phyloP scores from a whole-genome alignment of 1,140 invertebrate genomes.

The Bombus ignitus region DNA sequence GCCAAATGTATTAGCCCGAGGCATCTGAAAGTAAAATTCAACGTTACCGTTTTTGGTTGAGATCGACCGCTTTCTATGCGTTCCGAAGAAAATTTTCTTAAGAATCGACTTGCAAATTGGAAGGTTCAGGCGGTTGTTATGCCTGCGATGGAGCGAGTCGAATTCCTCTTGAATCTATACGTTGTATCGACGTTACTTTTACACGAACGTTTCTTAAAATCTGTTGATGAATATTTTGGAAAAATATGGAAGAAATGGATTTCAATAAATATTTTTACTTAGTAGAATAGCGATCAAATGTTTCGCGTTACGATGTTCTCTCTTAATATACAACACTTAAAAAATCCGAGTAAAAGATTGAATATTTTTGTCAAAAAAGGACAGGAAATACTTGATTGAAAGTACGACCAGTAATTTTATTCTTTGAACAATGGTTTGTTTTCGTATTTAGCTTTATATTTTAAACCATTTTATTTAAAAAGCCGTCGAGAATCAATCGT shows the following conservation, averaged over 20 bases:
- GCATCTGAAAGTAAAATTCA: conserved; percentile 29
- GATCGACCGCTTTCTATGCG: background rate
- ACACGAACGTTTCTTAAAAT: background rate
- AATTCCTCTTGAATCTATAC: background rate
- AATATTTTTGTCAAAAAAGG: background rate
- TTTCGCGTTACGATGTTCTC: background rate
- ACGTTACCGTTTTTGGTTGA: background rate
- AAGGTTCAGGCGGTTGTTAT: background rate
- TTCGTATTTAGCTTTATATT: background rate
- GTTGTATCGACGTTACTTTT: background rate
- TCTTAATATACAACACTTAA: too few species aligned
- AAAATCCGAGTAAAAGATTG: background rate
- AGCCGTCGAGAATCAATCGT: background rate
- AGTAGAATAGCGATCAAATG: background rate
- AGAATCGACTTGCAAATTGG: conserved; percentile 20
- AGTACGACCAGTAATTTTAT: background rate
- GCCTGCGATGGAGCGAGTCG: too few species aligned
- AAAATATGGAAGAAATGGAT: background rate
- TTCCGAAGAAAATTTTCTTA: background rate
- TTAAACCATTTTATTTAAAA: background rate
- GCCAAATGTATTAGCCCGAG: background rate
- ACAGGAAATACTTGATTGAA: too few species aligned
- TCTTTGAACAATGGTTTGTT: too few species aligned
- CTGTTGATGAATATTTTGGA: background rate
- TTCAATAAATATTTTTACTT: background rate